A percentile compares a stretch with the other conserved stretches of the same genome.
Conservation (phyloP, 2,113 vertebrate genomes). For the Delphinapterus leucas region DNA sequence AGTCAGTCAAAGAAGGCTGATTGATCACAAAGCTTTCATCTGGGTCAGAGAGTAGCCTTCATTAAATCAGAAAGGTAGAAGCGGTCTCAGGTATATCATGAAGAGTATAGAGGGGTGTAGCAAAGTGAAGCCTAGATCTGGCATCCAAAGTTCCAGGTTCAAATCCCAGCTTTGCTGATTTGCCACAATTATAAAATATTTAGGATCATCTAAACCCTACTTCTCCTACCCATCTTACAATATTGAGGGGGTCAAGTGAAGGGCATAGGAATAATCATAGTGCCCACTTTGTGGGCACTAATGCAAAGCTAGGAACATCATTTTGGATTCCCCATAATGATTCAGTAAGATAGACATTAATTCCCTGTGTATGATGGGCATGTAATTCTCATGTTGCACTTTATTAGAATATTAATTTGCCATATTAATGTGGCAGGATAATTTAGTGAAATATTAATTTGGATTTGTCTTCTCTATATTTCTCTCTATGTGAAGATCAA, state of each 20-base stretch:
- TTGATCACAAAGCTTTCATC: not conserved
- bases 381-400: not conserved
- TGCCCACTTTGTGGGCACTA: not conserved
- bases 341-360: not conserved
- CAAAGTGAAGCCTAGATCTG: not conserved
- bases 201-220: not conserved
- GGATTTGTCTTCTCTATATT: not conserved
- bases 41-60: not conserved
- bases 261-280: not conserved
- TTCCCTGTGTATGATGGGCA: not conserved
- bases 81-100: not conserved
- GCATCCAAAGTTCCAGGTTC: not conserved
- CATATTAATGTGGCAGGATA: not conserved
- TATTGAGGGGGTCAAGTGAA: not conserved
- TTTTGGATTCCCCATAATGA: not conserved
- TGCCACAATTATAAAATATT: not conserved
- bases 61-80: not conserved
- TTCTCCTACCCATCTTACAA: not conserved
- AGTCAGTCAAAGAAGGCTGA: not conserved
- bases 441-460: not conserved
- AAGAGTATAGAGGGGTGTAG: not conserved
- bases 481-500: not conserved
- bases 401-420: not conserved
- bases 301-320: not conserved
- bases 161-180: not conserved